These are phyloP conservation scores for Apotomis capreana DNA, from an alignment of 2,888 invertebrate genomes.

Conservation along the genomic window DNA sequence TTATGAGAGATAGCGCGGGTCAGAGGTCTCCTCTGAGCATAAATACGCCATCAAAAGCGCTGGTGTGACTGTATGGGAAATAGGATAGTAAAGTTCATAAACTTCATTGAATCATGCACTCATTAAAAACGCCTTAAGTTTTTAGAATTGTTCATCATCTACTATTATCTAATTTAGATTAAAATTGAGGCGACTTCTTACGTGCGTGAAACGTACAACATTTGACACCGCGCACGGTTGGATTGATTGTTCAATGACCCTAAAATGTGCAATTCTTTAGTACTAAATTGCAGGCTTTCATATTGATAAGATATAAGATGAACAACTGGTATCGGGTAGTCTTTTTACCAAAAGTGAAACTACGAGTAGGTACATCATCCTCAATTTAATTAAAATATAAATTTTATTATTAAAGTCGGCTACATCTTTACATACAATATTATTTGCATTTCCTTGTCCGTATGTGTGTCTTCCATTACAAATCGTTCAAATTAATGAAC, in stretches of 20 bases:
- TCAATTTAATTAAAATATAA: too few relatives aligned
- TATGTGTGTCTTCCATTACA: not conserved
- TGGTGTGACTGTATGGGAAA: slow-evolving; percentile 15
- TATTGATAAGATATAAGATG: too few relatives aligned
- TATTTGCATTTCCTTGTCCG: not conserved
- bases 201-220: too few relatives aligned
- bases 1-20: slow-evolving; percentile 34
- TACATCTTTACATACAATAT: too few relatives aligned
- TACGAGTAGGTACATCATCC: too few relatives aligned
- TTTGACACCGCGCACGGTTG: too few relatives aligned
- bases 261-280: too few relatives aligned
- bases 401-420: too few relatives aligned
- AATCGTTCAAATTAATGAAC: not conserved
- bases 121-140: not conserved
- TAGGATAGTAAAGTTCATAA: not conserved
- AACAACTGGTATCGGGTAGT: too few relatives aligned
- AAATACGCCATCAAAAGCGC: slow-evolving; percentile 30
- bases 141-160: not conserved
- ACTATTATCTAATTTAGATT: not conserved
- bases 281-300: too few relatives aligned
- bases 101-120: slow-evolving; percentile 21
- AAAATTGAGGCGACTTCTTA: not conserved
- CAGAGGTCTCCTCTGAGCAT: slow-evolving; percentile 37
- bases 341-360: too few relatives aligned
- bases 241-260: too few relatives aligned